phyloP scores from a whole-genome alignment of 2,113 vertebrate genomes.

The Microtus oregoni region DNA sequence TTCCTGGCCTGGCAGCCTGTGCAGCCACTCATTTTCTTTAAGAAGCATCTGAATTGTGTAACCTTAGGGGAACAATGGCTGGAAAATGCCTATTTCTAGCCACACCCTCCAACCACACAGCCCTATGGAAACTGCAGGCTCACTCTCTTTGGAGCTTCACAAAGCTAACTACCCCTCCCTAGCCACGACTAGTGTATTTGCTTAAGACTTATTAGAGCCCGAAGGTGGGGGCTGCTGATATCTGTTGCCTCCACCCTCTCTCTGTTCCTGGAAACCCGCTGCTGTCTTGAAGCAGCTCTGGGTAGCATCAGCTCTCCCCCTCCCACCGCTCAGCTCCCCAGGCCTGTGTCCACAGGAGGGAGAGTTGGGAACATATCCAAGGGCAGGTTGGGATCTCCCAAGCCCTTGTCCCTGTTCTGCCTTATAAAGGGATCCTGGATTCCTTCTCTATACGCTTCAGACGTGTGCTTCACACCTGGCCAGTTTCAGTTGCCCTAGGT shows the following conservation, averaged over 20 bases:
- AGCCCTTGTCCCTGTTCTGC: not conserved
- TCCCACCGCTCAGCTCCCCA: no score
- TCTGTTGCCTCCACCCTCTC: not conserved
- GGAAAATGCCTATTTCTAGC: not conserved
- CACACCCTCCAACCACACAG: not conserved
- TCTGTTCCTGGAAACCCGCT: not conserved
- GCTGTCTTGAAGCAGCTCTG: not conserved
- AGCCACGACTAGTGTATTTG: not conserved
- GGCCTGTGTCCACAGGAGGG: no score
- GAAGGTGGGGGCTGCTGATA: not conserved
- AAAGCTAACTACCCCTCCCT: not conserved
- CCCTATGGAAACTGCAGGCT: not conserved
- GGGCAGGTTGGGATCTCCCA: not conserved
- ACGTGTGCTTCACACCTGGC: not conserved
- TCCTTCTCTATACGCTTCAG: not conserved
- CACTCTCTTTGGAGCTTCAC: not conserved
- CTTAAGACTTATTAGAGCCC: not conserved
- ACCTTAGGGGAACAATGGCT: not conserved
- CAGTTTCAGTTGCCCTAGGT: not conserved
- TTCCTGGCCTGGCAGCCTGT: no score
- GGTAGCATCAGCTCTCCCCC: accelerated
- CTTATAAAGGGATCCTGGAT: not conserved
- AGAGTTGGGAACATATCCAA: not conserved
- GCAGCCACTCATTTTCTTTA: not conserved
- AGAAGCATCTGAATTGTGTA: not conserved